Percentiles rank a stretch among this genome's conserved stretches.
These are phyloP conservation scores for Myiotriccus ornatus DNA, from an alignment of 2,797 vertebrate genomes.

Conservation along the genomic window DNA sequence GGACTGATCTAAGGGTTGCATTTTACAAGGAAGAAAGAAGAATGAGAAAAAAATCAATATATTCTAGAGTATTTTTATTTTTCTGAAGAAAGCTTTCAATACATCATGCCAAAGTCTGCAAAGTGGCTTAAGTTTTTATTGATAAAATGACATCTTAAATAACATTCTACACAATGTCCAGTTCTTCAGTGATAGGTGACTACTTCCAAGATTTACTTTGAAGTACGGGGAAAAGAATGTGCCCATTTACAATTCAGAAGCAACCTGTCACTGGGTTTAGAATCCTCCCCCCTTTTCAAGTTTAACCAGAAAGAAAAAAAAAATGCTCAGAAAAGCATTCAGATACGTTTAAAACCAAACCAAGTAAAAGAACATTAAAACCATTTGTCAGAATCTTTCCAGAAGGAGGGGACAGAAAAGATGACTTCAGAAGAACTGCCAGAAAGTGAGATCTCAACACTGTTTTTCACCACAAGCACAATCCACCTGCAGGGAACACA, in stretches of 20 bases:
- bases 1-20: constrained; percentile 30
- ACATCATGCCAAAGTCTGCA: neutral
- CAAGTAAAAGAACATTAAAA: neutral
- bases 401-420: neutral
- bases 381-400: neutral
- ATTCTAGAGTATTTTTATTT: constrained; percentile 55
- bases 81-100: constrained; percentile 54
- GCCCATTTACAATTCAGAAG: neutral
- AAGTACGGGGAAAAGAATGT: neutral
- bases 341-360: neutral
- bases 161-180: neutral
- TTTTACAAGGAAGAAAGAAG: constrained; percentile 24
- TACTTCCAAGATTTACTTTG: neutral
- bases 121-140: constrained; percentile 35
- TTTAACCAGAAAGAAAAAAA: neutral
- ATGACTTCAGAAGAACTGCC: neutral
- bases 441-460: neutral
- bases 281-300: neutral
- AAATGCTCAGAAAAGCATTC: neutral
- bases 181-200: neutral
- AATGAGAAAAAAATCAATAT: constrained; percentile 1
- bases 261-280: neutral
- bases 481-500: neutral
- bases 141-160: constrained; percentile 50
- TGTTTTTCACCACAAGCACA: neutral